phyloP scores from a whole-genome alignment of 1,140 invertebrate genomes.

The Saccostrea glomerata region DNA sequence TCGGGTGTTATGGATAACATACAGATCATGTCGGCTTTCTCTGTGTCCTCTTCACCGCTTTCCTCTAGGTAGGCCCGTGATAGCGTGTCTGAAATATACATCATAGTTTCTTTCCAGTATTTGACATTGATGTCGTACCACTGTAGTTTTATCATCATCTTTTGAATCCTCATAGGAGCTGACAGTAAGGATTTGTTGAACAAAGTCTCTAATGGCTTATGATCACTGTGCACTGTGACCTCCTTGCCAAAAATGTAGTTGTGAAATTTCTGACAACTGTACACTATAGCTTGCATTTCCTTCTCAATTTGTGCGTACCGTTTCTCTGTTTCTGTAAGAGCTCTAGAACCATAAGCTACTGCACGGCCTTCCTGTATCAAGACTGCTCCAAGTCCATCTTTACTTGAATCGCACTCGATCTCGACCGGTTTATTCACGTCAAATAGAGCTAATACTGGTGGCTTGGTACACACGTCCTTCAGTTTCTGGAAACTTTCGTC shows the following conservation, averaged over 20 bases:
- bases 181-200: no score
- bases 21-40: slow-evolving; percentile 8
- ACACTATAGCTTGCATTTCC: slow-evolving; percentile 80
- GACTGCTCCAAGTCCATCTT: slow-evolving; percentile 34
- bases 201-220: neutral
- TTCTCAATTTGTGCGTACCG: slow-evolving; percentile 80
- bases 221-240: slow-evolving; percentile 9
- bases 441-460: no score
- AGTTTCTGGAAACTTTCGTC: slow-evolving; percentile 50
- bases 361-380: slow-evolving; percentile 66
- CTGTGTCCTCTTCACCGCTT: slow-evolving; percentile 11
- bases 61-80: slow-evolving; percentile 57
- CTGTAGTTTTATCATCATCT: slow-evolving; percentile 73
- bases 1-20: slow-evolving; percentile 46
- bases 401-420: slow-evolving; percentile 10
- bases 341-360: slow-evolving; percentile 77
- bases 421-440: no score
- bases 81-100: slow-evolving; percentile 73
- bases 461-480: neutral
- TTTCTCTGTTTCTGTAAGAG: slow-evolving; percentile 77
- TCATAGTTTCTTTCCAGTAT: slow-evolving; percentile 76
- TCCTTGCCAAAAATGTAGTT: slow-evolving; percentile 42
- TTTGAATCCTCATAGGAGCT: slow-evolving; percentile 71
- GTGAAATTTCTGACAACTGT: slow-evolving; percentile 74
- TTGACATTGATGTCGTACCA: slow-evolving; percentile 76